These are phyloP conservation scores for Patella pellucida DNA, from an alignment of 2,888 invertebrate species.

Conservation along the genomic window DNA sequence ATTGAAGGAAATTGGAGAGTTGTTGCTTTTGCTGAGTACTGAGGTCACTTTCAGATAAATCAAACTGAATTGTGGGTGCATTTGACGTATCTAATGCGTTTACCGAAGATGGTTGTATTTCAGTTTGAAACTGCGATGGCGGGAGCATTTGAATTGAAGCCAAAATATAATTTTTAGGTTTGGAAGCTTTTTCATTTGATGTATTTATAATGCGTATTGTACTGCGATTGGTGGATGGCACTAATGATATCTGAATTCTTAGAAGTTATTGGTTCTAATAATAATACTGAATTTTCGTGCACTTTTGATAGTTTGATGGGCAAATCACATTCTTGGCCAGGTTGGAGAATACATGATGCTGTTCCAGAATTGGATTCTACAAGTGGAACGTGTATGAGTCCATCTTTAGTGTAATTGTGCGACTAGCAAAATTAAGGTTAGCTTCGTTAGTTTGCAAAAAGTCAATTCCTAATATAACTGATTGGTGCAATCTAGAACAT, in stretches of 20 bases:
- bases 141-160: constrained; percentile 24
- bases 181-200: constrained; percentile 20
- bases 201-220: constrained; percentile 36
- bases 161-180: constrained; percentile 26
- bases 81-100: background rate
- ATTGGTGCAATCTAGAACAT: no score
- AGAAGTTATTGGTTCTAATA: background rate
- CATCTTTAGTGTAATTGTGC: no score
- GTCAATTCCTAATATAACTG: no score
- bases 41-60: constrained; percentile 14
- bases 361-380: no score
- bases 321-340: no score
- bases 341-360: no score
- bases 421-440: no score
- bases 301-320: no score
- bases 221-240: background rate
- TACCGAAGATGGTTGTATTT: constrained; percentile 10
- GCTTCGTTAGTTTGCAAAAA: no score
- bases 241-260: background rate
- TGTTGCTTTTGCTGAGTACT: background rate
- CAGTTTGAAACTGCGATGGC: background rate
- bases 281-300: no score
- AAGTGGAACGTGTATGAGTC: no score
- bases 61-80: constrained; percentile 5
- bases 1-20: no score